phyloP scores from a whole-genome alignment of 2,888 invertebrate genomes.

The Dendrolimus pini region DNA sequence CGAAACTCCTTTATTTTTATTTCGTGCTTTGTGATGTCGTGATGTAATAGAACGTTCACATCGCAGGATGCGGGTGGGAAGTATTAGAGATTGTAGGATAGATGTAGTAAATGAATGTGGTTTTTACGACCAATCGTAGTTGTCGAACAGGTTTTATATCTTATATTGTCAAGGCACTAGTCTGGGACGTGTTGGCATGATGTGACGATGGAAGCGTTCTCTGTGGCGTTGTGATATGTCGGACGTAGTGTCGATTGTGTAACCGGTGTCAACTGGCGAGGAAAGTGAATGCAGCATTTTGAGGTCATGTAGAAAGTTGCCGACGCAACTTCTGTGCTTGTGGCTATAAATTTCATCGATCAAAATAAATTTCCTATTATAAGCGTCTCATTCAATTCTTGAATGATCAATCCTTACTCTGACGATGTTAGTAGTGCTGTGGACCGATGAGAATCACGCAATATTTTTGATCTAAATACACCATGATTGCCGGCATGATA shows the following conservation, averaged over 20 bases:
- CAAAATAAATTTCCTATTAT: slow-evolving; percentile 17
- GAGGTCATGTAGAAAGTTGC: slow-evolving; percentile 75
- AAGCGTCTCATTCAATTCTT: slow-evolving; percentile 12
- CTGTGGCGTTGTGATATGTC: slow-evolving; percentile 46
- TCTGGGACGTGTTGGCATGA: slow-evolving; percentile 1
- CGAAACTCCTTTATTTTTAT: slow-evolving; percentile 20
- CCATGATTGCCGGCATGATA: slow-evolving; percentile 26
- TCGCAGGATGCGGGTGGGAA: slow-evolving; percentile 25
- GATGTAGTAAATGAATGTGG: slow-evolving; percentile 15
- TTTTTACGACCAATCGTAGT: slow-evolving; percentile 22
- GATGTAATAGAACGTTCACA: slow-evolving; percentile 35
- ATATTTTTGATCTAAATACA: slow-evolving; percentile 16
- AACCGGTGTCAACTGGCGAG: slow-evolving; percentile 68
- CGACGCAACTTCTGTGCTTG: slow-evolving; percentile 38
- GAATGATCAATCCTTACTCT: slow-evolving; percentile 8
- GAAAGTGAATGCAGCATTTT: slow-evolving; percentile 75
- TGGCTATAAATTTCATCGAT: slow-evolving; percentile 15
- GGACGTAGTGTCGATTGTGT: slow-evolving; percentile 64
- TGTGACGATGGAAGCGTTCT: slow-evolving; percentile 24
- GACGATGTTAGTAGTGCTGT: neutral
- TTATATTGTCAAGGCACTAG: neutral
- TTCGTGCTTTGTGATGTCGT: slow-evolving; percentile 21
- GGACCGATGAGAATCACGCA: neutral
- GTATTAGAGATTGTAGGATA: slow-evolving; percentile 24
- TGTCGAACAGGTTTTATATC: slow-evolving; percentile 31